Evolutionary conservation across 2,888 invertebrate species (phyloP), one percentile per base, ranked within the genome.

Genomic region (Drosophila formosana): DNA sequence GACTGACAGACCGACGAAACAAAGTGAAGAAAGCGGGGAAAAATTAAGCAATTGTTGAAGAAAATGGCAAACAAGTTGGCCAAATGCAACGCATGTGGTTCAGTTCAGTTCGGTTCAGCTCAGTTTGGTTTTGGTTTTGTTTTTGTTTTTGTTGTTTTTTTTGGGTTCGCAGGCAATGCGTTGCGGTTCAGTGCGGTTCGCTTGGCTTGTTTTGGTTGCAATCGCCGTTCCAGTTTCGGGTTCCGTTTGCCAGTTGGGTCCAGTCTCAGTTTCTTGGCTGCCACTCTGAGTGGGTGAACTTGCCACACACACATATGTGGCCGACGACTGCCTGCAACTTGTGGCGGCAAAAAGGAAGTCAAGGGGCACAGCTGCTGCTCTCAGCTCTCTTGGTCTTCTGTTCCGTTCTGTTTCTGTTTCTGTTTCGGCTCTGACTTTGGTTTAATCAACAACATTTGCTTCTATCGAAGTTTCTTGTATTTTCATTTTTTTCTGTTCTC

Each of bases 391-490:
- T 46, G 55, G 0, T 37, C 25, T 8, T 26, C 30, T 13, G 8
- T 25, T 34, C 52, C 43, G 41, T 34, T 3, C 8, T 7, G 7
- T 9, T 32, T n/a, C 3, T 11, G 4, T 4, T 4, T 34, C 34
- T 4, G 1, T 5, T 37, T 18, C 18, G 18, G 18, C 34, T 37
- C 37, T 37, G 34, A 64, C 66, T 78, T 78, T 74, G 79, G 64
- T 55, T 77, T 77, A 77, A 77, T 77, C 70, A 74, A 77, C 75
- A 74, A 49, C 66, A 51, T 69, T 66, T 60, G 66, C 60, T 49
- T 39, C 47, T 13, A 34, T 50, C 51, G 11, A 64, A 61, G 49
- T 57, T 57, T 49, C 39, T 11, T 11, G 4, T 28, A 5, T 41
- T 11, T 25, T 9, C 23, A 4, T 45, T 11, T 45, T 11, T 45